phyloP scores from a whole-genome alignment of 1,140 invertebrate species.

The Venturia canescens region DNA sequence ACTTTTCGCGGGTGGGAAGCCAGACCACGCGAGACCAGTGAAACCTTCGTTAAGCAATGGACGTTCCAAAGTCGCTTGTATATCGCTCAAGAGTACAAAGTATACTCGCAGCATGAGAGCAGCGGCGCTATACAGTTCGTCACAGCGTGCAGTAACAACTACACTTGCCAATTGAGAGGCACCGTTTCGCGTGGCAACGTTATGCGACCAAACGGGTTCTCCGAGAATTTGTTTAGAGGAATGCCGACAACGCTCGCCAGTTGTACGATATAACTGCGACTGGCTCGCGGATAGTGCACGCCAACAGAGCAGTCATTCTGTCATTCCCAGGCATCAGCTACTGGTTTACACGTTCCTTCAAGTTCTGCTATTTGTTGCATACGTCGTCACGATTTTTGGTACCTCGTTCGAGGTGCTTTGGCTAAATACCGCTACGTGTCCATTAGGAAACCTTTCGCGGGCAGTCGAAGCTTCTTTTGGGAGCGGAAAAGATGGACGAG shows the following conservation, averaged over 20 bases:
- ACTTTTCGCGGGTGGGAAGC: not conserved
- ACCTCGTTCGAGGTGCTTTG: not conserved
- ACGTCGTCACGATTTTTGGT: constrained; percentile 50
- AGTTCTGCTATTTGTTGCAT: constrained; percentile 35
- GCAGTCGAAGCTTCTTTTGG: not conserved
- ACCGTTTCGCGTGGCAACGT: constrained; percentile 42
- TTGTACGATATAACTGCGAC: constrained; percentile 53
- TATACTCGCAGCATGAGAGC: not conserved
- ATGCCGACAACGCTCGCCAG: constrained; percentile 69
- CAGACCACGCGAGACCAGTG: not conserved
- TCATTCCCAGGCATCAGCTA: constrained; percentile 21
- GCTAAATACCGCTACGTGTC: too few species aligned
- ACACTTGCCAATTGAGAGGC: constrained; percentile 35
- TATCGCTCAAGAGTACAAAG: not conserved
- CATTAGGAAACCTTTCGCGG: not conserved
- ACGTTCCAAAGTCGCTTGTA: not conserved
- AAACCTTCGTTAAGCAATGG: not conserved
- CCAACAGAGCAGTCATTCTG: constrained; percentile 37
- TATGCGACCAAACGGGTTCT: constrained; percentile 71
- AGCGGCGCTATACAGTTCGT: not conserved
- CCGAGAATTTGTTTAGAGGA: constrained; percentile 71
- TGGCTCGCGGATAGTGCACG: constrained; percentile 22
- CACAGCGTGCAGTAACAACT: constrained; percentile 1
- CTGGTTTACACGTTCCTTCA: constrained; percentile 32
- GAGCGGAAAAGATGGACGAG: not conserved